These are phyloP conservation scores for Lepeophtheirus nordmannii DNA, from an alignment of 2,888 invertebrate genomes.

Conservation along the genomic window DNA sequence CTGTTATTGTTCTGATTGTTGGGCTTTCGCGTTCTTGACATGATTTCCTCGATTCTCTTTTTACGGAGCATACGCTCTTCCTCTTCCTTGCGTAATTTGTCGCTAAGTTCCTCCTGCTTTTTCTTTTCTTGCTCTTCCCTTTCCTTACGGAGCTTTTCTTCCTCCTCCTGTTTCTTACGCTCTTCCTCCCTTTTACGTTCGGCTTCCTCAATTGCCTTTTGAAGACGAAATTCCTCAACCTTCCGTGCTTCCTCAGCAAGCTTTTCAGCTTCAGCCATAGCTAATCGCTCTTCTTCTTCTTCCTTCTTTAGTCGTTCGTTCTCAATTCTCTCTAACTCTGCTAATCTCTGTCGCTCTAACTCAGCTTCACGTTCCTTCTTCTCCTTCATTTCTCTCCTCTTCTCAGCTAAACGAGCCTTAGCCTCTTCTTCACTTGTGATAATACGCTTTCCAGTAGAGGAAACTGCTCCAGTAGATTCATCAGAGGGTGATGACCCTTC, in stretches of 20 bases:
- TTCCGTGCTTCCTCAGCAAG: constrained; percentile 60
- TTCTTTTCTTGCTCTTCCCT: constrained; percentile 22
- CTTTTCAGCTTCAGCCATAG: constrained; percentile 61
- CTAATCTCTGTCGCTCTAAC: constrained; percentile 16
- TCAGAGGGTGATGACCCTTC: neutral
- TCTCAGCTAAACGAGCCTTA: constrained; percentile 74
- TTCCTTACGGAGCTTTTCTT: constrained; percentile 5
- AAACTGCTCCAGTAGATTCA: constrained; percentile 27
- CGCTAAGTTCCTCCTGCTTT: constrained; percentile 20
- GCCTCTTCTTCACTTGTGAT: constrained; percentile 58
- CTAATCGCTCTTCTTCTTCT: constrained; percentile 59
- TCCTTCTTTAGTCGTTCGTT: constrained; percentile 80
- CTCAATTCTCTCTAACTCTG: constrained; percentile 35
- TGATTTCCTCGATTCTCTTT: constrained; percentile 23
- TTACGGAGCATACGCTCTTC: constrained; percentile 18
- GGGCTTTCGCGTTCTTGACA: constrained; percentile 14
- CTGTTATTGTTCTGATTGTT: neutral
- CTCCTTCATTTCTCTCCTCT: constrained; percentile 56
- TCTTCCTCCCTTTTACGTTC: constrained; percentile 19
- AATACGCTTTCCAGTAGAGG: constrained; percentile 2
- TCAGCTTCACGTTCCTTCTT: constrained; percentile 26
- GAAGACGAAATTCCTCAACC: constrained; percentile 68
- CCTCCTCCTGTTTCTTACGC: constrained; percentile 10
- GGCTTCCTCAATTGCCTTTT: constrained; percentile 47
- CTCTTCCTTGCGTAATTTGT: constrained; percentile 23